These are phyloP conservation scores for Tetheella fluctuosa DNA, from an alignment of 2,888 invertebrate genomes.

Conservation along the genomic window DNA sequence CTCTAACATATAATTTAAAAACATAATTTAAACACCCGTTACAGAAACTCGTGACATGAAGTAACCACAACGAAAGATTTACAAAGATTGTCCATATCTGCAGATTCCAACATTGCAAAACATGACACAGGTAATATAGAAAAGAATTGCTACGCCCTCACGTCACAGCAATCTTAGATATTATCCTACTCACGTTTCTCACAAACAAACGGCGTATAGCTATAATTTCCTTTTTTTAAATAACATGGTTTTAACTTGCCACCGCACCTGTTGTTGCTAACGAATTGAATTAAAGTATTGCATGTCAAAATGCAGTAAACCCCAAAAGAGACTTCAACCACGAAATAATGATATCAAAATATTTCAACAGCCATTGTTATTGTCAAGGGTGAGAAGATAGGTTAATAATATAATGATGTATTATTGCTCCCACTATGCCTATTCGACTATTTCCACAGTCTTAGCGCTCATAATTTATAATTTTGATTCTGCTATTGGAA, in stretches of 20 bases:
- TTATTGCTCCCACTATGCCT: conserved; percentile 69
- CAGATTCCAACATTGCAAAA: conserved; percentile 38
- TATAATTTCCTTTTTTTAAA: conserved; percentile 34
- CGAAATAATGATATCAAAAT: conserved; percentile 78
- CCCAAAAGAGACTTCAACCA: conserved; percentile 54
- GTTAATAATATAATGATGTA: conserved; percentile 83
- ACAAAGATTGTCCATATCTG: conserved; percentile 26
- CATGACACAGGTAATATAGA: conserved; percentile 47
- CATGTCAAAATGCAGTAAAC: conserved; percentile 77
- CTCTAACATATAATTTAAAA: background rate
- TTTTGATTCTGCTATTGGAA: conserved; percentile 25
- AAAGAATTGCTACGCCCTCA: conserved; percentile 50
- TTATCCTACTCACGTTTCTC: conserved; percentile 70
- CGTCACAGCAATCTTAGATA: conserved; percentile 62
- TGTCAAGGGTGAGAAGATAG: conserved; percentile 83
- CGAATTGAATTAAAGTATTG: conserved; percentile 78
- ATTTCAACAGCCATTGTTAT: conserved; percentile 80
- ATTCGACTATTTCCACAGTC: conserved; percentile 64
- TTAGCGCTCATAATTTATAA: conserved; percentile 53
- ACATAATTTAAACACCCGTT: conserved; percentile 17
- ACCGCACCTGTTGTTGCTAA: conserved; percentile 63
- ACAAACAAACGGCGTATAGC: conserved; percentile 46
- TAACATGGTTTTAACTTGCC: conserved; percentile 32
- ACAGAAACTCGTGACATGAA: conserved; percentile 38
- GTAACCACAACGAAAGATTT: conserved; percentile 28